Evolutionary conservation across 2,888 invertebrate genomes (phyloP), one percentile per base, ranked within the genome.

Genomic region (Pteria penguin): DNA sequence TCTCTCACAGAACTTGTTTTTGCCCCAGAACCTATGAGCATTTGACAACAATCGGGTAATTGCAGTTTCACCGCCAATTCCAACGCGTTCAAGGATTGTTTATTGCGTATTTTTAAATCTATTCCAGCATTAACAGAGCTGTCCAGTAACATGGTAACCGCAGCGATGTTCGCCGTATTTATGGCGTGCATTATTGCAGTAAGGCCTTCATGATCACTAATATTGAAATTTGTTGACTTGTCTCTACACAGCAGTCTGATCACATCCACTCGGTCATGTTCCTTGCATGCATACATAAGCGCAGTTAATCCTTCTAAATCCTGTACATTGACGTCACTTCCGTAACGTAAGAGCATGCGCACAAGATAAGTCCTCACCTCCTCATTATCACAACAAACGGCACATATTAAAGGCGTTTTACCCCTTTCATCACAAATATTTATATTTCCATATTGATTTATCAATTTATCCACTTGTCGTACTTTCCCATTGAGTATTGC

Each of bases 241-340:
- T 81, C 81, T 54, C 86, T 78, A 22, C 81, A 72, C 11, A 88
- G 68, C 14, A 87, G 55, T 22, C 85, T 74, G 1, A 87, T 86
- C 4, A 86, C 75, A 58, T 88, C 87, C 4, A 83, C 72, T 71
- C 84, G 82, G 5, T 85, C 84, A 29, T 75, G 55, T 61, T 87
- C 85, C 86, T 86, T 85, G 33, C 85, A 82, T 1, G 87, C 85
- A 62, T 84, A 85, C 87, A 88, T 88, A 65, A 88, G 76, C 22
- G 86, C 86, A 5, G 83, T 86, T 18, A 84, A 81, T 0, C 88
- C 87, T 32, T 68, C 67, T n/a, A 76, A 74, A 54, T 88, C 88
- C 22, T 76, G 79, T 0, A 81, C 84, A 71, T 87, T 87, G 26
- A 87, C 84, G 80, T 88, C 84, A 81, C 84, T 80, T 60, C 85